Percentiles rank a stretch among this genome's conserved stretches.
Conservation (phyloP, 2,113 vertebrate species). For the Nycticryphes semicollaris region DNA sequence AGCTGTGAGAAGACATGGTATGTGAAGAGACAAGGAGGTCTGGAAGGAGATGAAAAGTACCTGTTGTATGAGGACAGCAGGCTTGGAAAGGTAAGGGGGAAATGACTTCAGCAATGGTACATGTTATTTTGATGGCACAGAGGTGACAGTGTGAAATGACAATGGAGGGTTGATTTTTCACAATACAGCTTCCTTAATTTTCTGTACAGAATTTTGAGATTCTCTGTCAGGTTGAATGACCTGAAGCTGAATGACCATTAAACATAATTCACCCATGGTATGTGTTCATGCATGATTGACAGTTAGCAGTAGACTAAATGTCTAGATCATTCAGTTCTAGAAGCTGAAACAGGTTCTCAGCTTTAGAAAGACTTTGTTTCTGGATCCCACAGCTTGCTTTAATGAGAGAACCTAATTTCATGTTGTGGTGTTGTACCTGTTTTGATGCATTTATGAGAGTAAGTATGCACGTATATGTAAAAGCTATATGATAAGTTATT, state of each 20-base stretch:
- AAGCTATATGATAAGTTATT: background rate
- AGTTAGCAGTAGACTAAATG: background rate
- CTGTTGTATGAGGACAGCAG: background rate
- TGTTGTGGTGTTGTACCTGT: background rate
- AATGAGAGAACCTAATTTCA: background rate
- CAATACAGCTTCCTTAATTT: background rate
- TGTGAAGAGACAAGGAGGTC: background rate
- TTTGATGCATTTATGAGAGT: background rate
- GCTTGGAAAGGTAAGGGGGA: background rate
- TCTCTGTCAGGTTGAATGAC: background rate
- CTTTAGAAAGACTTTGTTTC: background rate
- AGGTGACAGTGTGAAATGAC: background rate
- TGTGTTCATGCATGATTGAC: background rate
- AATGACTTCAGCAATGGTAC: background rate
- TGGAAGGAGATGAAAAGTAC: background rate
- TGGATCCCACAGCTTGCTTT: background rate
- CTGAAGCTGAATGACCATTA: background rate
- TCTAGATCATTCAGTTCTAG: background rate
- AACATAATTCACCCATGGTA: background rate
- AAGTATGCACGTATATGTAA: background rate
- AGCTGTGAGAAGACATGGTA: background rate
- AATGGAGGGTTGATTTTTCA: background rate
- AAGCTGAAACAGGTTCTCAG: background rate
- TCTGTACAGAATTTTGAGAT: background rate
- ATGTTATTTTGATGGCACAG: background rate